These are phyloP conservation scores for Palythoa heliodiscus DNA, from an alignment of 92 coral and sea anemone genomes.

Conservation along the genomic window DNA sequence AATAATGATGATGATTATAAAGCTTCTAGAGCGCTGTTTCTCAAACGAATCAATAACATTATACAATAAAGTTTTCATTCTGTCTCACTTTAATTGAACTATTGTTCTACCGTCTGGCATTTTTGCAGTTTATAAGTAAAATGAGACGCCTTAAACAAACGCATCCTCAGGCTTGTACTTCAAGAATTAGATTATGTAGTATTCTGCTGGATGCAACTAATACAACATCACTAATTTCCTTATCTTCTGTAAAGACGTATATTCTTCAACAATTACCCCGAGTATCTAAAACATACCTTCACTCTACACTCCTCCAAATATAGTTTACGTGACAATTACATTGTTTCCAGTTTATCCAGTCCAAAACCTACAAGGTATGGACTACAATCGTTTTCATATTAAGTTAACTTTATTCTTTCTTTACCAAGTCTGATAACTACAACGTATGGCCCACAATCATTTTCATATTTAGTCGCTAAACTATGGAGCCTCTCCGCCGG, in stretches of 20 bases:
- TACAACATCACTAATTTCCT: background rate
- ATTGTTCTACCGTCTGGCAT: too few relatives aligned
- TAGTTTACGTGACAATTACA: conserved; percentile 1
- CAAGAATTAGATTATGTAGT: too few relatives aligned
- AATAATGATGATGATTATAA: too few relatives aligned
- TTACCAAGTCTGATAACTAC: background rate
- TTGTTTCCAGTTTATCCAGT: background rate
- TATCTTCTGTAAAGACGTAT: background rate
- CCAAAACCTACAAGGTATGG: background rate
- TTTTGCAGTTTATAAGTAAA: background rate
- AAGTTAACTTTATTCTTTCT: background rate
- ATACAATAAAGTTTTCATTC: too few relatives aligned
- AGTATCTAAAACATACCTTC: background rate
- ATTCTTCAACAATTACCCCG: background rate
- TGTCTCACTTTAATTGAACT: too few relatives aligned
- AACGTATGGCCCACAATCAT: background rate
- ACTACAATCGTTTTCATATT: too few relatives aligned
- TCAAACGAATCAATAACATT: too few relatives aligned
- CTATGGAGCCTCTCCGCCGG: background rate
- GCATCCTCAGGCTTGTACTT: background rate
- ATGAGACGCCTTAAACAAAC: background rate
- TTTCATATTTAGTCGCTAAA: background rate
- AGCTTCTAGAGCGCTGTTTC: too few relatives aligned
- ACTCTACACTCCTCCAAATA: background rate
- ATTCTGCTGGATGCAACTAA: background rate